These are phyloP conservation scores for Trissoscelio sp. DNA, from an alignment of 2,888 invertebrate species.

Conservation along the genomic window DNA sequence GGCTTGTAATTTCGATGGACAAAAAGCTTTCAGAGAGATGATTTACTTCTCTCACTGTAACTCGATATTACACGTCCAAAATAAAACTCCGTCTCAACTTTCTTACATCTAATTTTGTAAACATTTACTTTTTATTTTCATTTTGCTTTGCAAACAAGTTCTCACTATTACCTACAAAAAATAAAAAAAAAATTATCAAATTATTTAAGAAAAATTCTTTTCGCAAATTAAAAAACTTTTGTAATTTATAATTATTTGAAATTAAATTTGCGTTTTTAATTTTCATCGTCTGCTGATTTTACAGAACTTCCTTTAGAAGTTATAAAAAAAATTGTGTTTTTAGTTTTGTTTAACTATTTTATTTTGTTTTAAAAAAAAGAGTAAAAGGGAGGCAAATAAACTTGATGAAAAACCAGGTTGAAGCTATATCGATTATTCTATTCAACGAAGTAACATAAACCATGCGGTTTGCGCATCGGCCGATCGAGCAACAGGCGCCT, in stretches of 20 bases:
- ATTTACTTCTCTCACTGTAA: slow-evolving; percentile 31
- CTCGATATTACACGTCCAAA: slow-evolving; percentile 3
- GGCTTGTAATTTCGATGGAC: slow-evolving; percentile 38
- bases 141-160: too few relatives aligned
- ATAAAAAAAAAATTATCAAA: too few relatives aligned
- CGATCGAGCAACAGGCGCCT: slow-evolving; percentile 56
- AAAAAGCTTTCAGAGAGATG: slow-evolving; percentile 44
- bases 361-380: background rate
- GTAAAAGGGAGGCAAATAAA: slow-evolving; percentile 18
- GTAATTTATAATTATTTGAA: too few relatives aligned
- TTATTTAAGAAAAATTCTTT: too few relatives aligned
- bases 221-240: too few relatives aligned
- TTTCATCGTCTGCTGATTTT: too few relatives aligned
- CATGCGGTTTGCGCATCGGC: slow-evolving; percentile 52
- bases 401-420: slow-evolving; percentile 60
- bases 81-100: background rate
- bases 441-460: slow-evolving; percentile 54
- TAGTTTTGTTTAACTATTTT: background rate
- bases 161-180: too few relatives aligned
- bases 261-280: too few relatives aligned
- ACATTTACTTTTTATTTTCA: too few relatives aligned
- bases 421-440: slow-evolving; percentile 66
- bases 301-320: too few relatives aligned
- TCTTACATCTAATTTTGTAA: too few relatives aligned
- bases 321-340: background rate